These are phyloP conservation scores for Hypercompe scribonia DNA, from an alignment of 2,888 invertebrate species.

Conservation along the genomic window DNA sequence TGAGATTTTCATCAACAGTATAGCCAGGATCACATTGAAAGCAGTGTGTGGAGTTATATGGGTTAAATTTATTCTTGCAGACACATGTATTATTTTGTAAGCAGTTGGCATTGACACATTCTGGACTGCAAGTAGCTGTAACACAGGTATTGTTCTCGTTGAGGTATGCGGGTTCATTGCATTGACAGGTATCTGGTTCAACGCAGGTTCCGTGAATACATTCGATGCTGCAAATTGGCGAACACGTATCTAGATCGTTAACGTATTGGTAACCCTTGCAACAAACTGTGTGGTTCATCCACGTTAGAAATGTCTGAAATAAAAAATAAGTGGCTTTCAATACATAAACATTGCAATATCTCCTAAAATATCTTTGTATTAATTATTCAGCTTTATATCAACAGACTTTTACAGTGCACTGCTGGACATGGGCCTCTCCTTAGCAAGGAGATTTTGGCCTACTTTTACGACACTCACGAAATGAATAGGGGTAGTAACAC, in stretches of 20 bases:
- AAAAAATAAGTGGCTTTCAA: not conserved
- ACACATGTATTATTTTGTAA: constrained; percentile 23
- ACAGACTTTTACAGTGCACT: no score
- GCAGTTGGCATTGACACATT: constrained; percentile 72
- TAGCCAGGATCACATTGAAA: constrained; percentile 61
- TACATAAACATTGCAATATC: not conserved
- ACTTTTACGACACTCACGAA: no score
- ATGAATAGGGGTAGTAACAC: no score
- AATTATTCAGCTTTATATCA: not conserved
- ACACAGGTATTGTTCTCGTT: constrained; percentile 69
- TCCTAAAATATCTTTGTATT: not conserved
- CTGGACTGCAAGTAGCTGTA: constrained; percentile 62
- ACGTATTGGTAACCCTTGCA: constrained; percentile 77
- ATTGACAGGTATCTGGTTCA: constrained; percentile 71
- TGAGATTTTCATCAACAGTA: constrained; percentile 50
- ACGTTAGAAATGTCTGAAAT: constrained; percentile 65
- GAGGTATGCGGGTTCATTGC: constrained; percentile 65
- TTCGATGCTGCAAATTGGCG: constrained; percentile 80
- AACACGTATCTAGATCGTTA: constrained; percentile 69
- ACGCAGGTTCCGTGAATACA: constrained; percentile 79
- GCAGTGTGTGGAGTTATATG: constrained; percentile 68
- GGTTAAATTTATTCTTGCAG: constrained; percentile 62
- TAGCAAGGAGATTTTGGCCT: no score
- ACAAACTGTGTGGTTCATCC: constrained; percentile 67
- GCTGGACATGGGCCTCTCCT: no score